Evolutionary conservation across 2,797 vertebrate species (phyloP).

Genomic region (Trachops cirrhosus): DNA sequence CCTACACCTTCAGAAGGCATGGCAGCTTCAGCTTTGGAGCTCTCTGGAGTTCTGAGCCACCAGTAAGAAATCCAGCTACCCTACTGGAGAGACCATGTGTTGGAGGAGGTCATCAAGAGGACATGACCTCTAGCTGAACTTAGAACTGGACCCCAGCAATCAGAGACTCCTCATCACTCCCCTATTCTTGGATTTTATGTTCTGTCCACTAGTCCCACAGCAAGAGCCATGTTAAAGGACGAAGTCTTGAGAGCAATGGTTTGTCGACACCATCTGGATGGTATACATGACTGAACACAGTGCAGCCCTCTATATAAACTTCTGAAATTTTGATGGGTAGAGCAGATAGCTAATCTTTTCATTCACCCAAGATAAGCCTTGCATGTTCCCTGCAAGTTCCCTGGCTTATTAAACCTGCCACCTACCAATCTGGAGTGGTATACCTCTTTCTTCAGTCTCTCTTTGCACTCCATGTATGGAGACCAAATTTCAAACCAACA

Average conservation of each 20-base stretch:
- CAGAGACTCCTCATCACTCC: background rate
- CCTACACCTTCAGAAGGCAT: background rate
- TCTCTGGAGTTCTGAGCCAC: background rate
- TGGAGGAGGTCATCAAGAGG: background rate
- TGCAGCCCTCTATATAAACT: background rate
- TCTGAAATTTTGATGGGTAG: background rate
- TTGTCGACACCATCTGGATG: background rate
- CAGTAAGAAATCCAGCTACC: background rate
- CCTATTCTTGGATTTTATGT: background rate
- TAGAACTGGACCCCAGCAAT: background rate
- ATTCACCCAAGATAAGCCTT: background rate
- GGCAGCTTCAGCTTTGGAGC: background rate
- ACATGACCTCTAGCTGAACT: background rate
- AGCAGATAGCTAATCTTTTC: background rate
- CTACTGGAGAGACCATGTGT: background rate
- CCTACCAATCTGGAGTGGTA: background rate
- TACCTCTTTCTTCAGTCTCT: background rate
- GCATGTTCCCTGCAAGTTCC: no score
- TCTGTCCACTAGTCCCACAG: background rate
- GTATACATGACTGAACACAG: background rate
- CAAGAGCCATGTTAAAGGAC: background rate
- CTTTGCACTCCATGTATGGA: background rate
- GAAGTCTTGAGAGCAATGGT: background rate
- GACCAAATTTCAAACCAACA: background rate
- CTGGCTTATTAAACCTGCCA: background rate